Base-by-base conservation (phyloP, 1,140 invertebrate genomes). In the Formica exsecta region DNA sequence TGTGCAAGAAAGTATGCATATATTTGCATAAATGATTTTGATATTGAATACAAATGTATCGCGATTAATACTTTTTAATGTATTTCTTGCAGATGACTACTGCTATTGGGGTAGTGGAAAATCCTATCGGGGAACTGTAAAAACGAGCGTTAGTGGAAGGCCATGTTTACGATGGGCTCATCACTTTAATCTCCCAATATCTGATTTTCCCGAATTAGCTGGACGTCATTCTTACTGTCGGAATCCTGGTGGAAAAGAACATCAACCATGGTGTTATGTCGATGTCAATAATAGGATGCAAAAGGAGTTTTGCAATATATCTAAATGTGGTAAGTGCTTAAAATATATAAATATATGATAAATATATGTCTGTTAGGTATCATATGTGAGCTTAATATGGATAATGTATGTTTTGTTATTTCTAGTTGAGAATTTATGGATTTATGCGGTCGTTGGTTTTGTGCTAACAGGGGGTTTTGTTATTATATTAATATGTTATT, bases 201-300 rank as follows among this genome's bases (percentile, higher is more conserved):
- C 97, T 1, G 97, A 98, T 71, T 97, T 97, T 93, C 97, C 97
- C 0, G 98, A 98, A 94, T 95, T 99, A 32, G 96, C 97, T 36
- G 98, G 97, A 22, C 97, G 97, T 32, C 98, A 99, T 93, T 98
- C 98, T 91, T 99, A 97, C 93, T 99, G 99, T 94, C 96, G 98
- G 84, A 99, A 99, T 95, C 99, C 99, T 19, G 98, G 97, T 57
- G 96, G 97, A 44, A 94, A 96, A 0, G 97, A 98, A 93, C 93
- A 94, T 0, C 96, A 97, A 88, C 99, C 99, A 0, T 99, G 99
- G 98, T 99, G 99, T 95, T 98, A 97, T 88, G 96, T 97, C n/a
- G 97, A 97, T 74, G 95, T 96, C 68, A 96, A 96, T 90, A 96
- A 96, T 66, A 96, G 96, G 88, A 94, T 95, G 86, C 95, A 96